Evolutionary conservation across 2,888 invertebrate genomes (phyloP).

Genomic region (Drosophila dives): DNA sequence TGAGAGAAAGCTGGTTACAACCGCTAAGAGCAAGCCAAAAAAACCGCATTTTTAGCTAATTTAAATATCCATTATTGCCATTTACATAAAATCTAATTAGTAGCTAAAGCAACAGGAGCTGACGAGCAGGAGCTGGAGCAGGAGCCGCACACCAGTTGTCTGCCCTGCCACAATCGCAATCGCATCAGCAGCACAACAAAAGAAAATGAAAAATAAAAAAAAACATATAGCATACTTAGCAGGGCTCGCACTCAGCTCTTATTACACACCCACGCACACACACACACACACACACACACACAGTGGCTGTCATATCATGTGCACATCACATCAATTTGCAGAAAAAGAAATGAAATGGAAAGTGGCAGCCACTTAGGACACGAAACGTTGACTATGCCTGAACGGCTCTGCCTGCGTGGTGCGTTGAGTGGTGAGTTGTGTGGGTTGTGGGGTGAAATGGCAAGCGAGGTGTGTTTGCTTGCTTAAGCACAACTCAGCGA

Average conservation of each 20-base stretch:
- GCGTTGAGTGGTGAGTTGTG: background rate
- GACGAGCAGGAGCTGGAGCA: background rate
- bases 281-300: background rate
- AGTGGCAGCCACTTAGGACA: conserved; percentile 67
- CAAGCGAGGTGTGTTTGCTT: conserved; percentile 55
- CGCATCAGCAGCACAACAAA: conserved; percentile 28
- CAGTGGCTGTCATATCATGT: conserved; percentile 63
- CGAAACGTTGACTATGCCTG: conserved; percentile 21
- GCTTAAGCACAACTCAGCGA: conserved; percentile 49
- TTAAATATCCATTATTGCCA: conserved; percentile 62
- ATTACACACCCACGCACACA: background rate
- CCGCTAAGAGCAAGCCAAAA: background rate
- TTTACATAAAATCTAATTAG: conserved; percentile 67
- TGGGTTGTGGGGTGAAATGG: background rate
- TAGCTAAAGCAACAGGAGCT: conserved; percentile 44
- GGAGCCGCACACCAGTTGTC: background rate
- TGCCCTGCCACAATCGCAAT: conserved; percentile 30
- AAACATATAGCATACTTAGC: conserved; percentile 53
- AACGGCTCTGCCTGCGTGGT: no score
- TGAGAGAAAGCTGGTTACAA: background rate
- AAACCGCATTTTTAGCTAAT: conserved; percentile 18
- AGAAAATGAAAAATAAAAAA: conserved; percentile 6
- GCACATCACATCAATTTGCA: conserved; percentile 71
- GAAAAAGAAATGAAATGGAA: conserved; percentile 66
- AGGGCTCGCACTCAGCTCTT: conserved; percentile 21